Evolutionary conservation across 1,140 invertebrate genomes (phyloP).

Genomic region (Adelges cooleyi): DNA sequence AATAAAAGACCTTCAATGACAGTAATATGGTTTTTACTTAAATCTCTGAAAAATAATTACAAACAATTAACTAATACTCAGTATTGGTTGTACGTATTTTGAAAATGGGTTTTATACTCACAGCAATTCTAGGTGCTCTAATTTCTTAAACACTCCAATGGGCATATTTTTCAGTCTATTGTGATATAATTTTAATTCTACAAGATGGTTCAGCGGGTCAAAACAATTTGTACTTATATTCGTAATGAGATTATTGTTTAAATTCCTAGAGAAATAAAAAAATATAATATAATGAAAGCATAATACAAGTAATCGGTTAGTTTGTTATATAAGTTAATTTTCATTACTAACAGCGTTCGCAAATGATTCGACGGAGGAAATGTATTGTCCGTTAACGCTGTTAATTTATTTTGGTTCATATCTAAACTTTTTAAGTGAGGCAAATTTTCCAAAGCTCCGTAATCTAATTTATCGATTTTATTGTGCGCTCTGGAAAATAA

Average conservation of each 20-base stretch:
- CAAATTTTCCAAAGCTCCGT: constrained; percentile 44
- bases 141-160: constrained; percentile 77
- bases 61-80: too few relatives aligned
- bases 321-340: constrained; percentile 28
- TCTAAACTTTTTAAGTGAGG: constrained; percentile 47
- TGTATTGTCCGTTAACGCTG: constrained; percentile 42
- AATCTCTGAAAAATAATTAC: constrained; percentile 48
- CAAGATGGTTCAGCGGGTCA: constrained; percentile 56
- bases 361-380: constrained; percentile 41
- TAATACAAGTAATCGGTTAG: neutral
- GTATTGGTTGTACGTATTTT: too few relatives aligned
- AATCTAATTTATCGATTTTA: constrained; percentile 4
- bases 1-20: constrained; percentile 69
- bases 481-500: constrained; percentile 2
- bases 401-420: constrained; percentile 52
- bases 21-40: constrained; percentile 67
- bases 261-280: constrained; percentile 51
- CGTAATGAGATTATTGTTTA: constrained; percentile 67
- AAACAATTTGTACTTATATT: constrained; percentile 69
- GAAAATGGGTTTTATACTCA: too few relatives aligned
- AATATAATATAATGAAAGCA: too few relatives aligned
- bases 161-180: constrained; percentile 64
- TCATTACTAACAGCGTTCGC: constrained; percentile 40
- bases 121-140: constrained; percentile 58
- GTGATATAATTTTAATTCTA: constrained; percentile 61